Evolutionary conservation across 2,797 vertebrate genomes (phyloP).

Genomic region (Myripristis murdjan): DNA sequence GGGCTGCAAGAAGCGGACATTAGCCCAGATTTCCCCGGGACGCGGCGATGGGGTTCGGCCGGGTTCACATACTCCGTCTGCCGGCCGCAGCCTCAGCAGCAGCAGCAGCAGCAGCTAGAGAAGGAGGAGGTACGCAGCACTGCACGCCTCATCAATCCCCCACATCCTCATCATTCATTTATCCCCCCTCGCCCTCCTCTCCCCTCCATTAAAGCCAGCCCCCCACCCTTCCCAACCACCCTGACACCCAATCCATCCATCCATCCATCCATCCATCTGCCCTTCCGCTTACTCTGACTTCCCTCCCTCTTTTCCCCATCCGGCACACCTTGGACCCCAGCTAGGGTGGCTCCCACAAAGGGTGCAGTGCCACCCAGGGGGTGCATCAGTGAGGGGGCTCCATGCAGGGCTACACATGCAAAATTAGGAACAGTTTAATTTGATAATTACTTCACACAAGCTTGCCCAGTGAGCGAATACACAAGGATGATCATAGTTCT

Average conservation of each 20-base stretch:
- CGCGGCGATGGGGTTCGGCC: slow-evolving; percentile 87
- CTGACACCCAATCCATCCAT: slow-evolving; percentile 30
- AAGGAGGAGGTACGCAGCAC: slow-evolving; percentile 69
- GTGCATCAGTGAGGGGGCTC: background rate
- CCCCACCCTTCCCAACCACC: slow-evolving; percentile 16
- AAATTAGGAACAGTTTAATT: slow-evolving; percentile 8
- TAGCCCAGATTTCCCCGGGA: slow-evolving; percentile 60
- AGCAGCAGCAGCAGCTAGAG: slow-evolving; percentile 49
- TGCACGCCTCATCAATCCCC: slow-evolving; percentile 56
- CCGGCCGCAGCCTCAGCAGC: slow-evolving; percentile 65
- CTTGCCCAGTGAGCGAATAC: too few species aligned
- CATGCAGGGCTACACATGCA: background rate
- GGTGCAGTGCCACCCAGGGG: slow-evolving; percentile 20
- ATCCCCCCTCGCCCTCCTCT: slow-evolving; percentile 62
- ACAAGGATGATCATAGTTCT: too few species aligned
- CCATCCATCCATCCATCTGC: slow-evolving; percentile 26
- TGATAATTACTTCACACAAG: background rate
- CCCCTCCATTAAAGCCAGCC: slow-evolving; percentile 53
- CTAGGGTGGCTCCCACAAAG: slow-evolving; percentile 25
- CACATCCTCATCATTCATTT: slow-evolving; percentile 78
- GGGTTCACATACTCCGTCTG: slow-evolving; percentile 53
- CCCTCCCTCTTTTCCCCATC: slow-evolving; percentile 13
- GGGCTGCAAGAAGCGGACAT: slow-evolving; percentile 19
- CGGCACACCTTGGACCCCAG: slow-evolving; percentile 32
- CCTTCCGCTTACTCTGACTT: slow-evolving; percentile 27